Evolutionary conservation across 2,113 vertebrate genomes (phyloP).

Genomic region (Anoura caudifer): DNA sequence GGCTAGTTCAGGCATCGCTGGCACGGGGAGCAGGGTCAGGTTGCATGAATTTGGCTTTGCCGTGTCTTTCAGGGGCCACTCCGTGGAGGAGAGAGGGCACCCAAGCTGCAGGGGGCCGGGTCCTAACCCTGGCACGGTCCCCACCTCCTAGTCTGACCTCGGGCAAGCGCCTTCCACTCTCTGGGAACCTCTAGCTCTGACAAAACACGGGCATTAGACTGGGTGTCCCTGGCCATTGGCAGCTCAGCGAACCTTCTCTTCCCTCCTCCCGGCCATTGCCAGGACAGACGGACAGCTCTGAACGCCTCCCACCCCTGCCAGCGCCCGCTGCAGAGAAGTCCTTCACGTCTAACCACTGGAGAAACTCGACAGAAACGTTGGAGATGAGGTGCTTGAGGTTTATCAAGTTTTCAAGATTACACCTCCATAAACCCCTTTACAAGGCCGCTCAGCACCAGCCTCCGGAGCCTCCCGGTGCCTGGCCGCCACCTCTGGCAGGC

Average conservation of each 20-base stretch:
- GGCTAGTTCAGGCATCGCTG: neutral
- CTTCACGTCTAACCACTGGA: neutral
- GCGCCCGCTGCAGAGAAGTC: neutral
- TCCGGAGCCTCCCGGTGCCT: neutral
- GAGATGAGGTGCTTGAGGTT: slow-evolving; percentile 70
- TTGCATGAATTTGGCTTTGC: neutral
- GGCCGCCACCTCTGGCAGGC: slow-evolving; percentile 52
- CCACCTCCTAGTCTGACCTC: neutral
- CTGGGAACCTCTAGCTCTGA: neutral
- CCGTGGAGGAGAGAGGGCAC: neutral
- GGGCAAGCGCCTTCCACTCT: accelerated
- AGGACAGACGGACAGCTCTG: no score
- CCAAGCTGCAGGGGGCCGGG: accelerated
- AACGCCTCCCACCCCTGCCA: accelerated
- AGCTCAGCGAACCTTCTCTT: accelerated
- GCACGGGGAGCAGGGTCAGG: neutral
- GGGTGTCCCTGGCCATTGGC: accelerated
- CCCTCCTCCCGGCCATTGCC: accelerated
- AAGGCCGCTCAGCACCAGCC: neutral
- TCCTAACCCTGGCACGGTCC: neutral
- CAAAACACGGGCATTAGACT: accelerated
- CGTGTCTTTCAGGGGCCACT: neutral
- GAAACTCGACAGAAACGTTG: slow-evolving; percentile 1
- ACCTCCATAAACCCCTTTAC: slow-evolving; percentile 68
- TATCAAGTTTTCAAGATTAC: slow-evolving; percentile 75